Evolutionary conservation across 2,113 vertebrate species (phyloP).

Genomic region (Lepisosteus osseus): DNA sequence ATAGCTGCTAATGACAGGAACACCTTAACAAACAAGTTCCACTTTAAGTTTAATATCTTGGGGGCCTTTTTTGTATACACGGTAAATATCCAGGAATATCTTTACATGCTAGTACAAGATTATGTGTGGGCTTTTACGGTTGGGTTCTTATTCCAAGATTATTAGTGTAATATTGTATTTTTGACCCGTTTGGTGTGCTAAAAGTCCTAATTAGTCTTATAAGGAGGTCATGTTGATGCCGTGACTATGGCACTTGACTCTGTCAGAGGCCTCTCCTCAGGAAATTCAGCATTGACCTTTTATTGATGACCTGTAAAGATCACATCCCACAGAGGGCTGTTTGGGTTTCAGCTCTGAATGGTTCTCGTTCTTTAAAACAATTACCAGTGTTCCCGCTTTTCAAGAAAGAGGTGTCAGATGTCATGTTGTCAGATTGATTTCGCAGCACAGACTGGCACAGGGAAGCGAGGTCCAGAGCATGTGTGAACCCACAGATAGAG

Average conservation of each 20-base stretch:
- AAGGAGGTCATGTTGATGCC: slow-evolving; percentile 18
- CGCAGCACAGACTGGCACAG: slow-evolving; percentile 21
- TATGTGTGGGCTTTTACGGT: not conserved
- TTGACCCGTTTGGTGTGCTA: slow-evolving; percentile 1
- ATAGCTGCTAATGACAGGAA: too few relatives aligned
- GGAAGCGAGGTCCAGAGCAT: slow-evolving; percentile 49
- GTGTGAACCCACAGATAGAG: slow-evolving; percentile 7
- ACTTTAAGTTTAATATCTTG: too few relatives aligned
- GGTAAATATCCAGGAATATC: too few relatives aligned
- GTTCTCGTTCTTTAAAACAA: slow-evolving; percentile 44
- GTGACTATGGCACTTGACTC: slow-evolving; percentile 13
- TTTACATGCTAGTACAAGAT: not conserved
- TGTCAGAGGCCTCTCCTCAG: slow-evolving; percentile 62
- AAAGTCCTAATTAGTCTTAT: slow-evolving; percentile 39
- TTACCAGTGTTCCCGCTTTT: slow-evolving; percentile 38
- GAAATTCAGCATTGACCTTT: slow-evolving; percentile 63
- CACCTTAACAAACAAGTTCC: too few relatives aligned
- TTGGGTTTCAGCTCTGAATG: slow-evolving; percentile 27
- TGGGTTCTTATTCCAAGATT: not conserved
- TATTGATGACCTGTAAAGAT: slow-evolving; percentile 69
- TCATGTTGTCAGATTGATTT: slow-evolving; percentile 51
- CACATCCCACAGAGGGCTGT: slow-evolving; percentile 40
- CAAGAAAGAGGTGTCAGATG: slow-evolving; percentile 45
- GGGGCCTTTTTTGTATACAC: too few relatives aligned
- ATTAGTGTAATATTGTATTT: slow-evolving; percentile 13